phyloP scores from a whole-genome alignment of 1,140 invertebrate genomes.

The Drosophila prosaltans region DNA sequence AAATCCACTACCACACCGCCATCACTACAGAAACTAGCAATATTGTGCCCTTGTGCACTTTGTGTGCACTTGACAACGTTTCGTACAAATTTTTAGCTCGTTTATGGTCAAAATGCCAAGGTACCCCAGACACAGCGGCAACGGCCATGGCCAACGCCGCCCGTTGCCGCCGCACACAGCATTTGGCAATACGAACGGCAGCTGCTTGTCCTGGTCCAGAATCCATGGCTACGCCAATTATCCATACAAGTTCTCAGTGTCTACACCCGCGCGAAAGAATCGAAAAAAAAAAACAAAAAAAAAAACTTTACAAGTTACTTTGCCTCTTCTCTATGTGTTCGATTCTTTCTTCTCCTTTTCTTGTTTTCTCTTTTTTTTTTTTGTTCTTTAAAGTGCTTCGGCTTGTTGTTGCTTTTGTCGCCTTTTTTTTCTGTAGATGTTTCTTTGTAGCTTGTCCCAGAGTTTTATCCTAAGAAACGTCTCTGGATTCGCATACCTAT shows the following conservation, averaged over 20 bases:
- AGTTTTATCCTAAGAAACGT: constrained; percentile 72
- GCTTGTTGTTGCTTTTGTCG: constrained; percentile 57
- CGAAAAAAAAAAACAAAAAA: constrained; percentile 20
- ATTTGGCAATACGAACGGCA: neutral
- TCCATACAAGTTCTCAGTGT: constrained; percentile 73
- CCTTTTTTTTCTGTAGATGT: constrained; percentile 23
- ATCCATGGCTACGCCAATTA: constrained; percentile 60
- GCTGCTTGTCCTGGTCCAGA: constrained; percentile 35
- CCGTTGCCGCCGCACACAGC: no score
- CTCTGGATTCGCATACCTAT: constrained; percentile 29
- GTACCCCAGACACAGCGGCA: constrained; percentile 73
- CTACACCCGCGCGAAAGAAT: constrained; percentile 45
- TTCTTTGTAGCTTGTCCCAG: constrained; percentile 70
- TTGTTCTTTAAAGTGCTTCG: constrained; percentile 52
- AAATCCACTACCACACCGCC: neutral
- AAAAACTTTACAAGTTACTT: constrained; percentile 77
- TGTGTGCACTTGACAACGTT: constrained; percentile 69
- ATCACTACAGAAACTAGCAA: neutral
- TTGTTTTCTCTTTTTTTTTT: constrained; percentile 15
- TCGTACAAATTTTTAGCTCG: constrained; percentile 75
- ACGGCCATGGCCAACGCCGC: constrained; percentile 14
- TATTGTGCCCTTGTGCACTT: constrained; percentile 45
- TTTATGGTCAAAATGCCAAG: constrained; percentile 80
- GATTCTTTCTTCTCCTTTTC: constrained; percentile 16
- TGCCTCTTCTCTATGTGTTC: constrained; percentile 58